Conservation (phyloP, 2,888 invertebrate genomes). For the Tipula helvola region DNA sequence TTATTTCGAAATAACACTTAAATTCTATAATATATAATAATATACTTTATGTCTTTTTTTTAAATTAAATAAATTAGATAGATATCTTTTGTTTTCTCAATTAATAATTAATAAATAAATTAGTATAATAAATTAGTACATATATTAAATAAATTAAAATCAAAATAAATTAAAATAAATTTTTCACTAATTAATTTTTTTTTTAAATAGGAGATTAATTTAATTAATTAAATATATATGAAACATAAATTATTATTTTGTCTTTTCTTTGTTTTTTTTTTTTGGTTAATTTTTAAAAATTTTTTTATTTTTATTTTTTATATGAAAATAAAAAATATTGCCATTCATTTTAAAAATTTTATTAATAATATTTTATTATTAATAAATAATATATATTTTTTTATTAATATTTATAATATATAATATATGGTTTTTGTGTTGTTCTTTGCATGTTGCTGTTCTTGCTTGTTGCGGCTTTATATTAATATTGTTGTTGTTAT, state of each 20-base stretch:
- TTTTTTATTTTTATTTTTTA: constrained; percentile 10
- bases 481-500: too few relatives aligned
- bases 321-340: constrained; percentile 13
- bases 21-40: background rate
- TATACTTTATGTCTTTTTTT: background rate
- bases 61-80: background rate
- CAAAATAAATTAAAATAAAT: background rate
- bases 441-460: background rate
- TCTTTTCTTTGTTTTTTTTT: background rate
- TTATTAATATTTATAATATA: background rate
- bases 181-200: constrained; percentile 11
- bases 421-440: background rate
- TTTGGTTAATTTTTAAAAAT: constrained; percentile 13
- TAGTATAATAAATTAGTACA: background rate
- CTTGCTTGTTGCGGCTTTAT: background rate
- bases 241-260: background rate
- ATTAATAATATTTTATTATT: constrained; percentile 9
- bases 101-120: background rate
- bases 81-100: background rate
- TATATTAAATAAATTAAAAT: background rate
- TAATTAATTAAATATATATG: background rate
- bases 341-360: constrained; percentile 12
- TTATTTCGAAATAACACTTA: constrained; percentile 4
- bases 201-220: constrained; percentile 5
- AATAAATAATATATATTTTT: constrained; percentile 11